Conservation (phyloP, 1,140 invertebrate species). For the Pogonomyrmex californicus region DNA sequence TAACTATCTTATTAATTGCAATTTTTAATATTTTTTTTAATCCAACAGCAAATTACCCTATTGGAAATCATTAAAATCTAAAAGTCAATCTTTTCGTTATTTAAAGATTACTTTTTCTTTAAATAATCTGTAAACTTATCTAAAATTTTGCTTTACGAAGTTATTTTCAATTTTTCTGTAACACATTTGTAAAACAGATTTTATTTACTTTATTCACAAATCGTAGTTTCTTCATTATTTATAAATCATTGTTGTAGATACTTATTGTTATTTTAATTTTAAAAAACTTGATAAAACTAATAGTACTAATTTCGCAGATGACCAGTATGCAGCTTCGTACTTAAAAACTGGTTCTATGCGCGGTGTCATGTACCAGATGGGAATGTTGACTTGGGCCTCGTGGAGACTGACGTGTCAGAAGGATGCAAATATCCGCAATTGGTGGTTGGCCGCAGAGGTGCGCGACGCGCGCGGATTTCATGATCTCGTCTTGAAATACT, state of each 20-base stretch:
- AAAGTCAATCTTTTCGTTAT: too few species aligned
- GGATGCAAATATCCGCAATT: not conserved
- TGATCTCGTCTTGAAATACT: constrained; percentile 33
- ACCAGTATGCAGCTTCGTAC: not conserved
- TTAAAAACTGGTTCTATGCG: not conserved
- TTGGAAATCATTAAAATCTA: too few species aligned
- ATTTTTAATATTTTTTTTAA: too few species aligned
- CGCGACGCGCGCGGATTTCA: constrained; percentile 8
- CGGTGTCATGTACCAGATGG: constrained; percentile 1
- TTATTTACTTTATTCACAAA: not conserved
- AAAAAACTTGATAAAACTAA: not conserved
- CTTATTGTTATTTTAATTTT: constrained; percentile 8
- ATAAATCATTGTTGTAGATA: not conserved
- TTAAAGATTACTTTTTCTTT: too few species aligned
- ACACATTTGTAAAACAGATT: not conserved
- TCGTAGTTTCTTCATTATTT: not conserved
- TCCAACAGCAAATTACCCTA: too few species aligned
- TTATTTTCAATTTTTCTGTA: not conserved
- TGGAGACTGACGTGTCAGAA: constrained; percentile 7
- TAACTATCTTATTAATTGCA: too few species aligned
- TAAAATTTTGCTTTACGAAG: not conserved
- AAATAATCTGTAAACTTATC: too few species aligned
- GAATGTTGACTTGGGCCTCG: not conserved
- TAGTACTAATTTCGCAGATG: constrained; percentile 3
- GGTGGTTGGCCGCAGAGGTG: constrained; percentile 29